phyloP scores from a whole-genome alignment of 2,888 invertebrate genomes.

The Plemyria rubiginata region DNA sequence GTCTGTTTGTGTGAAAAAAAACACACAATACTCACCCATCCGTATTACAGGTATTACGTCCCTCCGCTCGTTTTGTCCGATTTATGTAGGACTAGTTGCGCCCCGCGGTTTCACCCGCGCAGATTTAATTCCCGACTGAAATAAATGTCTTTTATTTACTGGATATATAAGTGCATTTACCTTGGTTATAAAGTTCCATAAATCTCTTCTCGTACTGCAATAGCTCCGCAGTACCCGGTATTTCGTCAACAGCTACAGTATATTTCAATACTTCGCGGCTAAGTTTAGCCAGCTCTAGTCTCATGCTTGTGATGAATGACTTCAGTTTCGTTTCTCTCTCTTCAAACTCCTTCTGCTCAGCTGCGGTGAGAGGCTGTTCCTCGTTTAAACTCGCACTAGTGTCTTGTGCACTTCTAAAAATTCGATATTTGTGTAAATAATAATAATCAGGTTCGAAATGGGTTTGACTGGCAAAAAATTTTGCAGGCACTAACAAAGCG shows the following conservation, averaged over 20 bases:
- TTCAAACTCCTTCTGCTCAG: constrained; percentile 70
- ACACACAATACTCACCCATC: no score
- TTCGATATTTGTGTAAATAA: background rate
- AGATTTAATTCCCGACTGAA: no score
- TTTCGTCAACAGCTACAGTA: constrained; percentile 94
- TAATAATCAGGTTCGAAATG: no score
- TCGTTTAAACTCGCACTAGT: constrained; percentile 54
- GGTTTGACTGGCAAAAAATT: no score
- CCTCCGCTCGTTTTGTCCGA: no score
- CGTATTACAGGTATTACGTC: no score
- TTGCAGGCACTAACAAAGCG: no score
- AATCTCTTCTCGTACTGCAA: constrained; percentile 98
- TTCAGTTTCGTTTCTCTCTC: constrained; percentile 73
- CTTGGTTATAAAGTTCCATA: constrained; percentile 97
- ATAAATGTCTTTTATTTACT: no score
- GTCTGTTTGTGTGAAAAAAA: no score
- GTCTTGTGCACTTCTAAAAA: constrained; percentile 58
- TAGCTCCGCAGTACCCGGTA: constrained; percentile 96
- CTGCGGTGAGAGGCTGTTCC: constrained; percentile 68
- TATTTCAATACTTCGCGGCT: constrained; percentile 92
- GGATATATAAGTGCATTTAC: constrained; percentile 61
- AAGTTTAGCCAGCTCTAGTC: constrained; percentile 90
- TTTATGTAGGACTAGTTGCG: no score
- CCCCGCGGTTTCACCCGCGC: no score
- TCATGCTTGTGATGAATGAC: constrained; percentile 62